Percentiles rank a stretch among this genome's conserved stretches.
Conservation (phyloP, 2,888 invertebrate genomes). For the Spilarctia lutea region DNA sequence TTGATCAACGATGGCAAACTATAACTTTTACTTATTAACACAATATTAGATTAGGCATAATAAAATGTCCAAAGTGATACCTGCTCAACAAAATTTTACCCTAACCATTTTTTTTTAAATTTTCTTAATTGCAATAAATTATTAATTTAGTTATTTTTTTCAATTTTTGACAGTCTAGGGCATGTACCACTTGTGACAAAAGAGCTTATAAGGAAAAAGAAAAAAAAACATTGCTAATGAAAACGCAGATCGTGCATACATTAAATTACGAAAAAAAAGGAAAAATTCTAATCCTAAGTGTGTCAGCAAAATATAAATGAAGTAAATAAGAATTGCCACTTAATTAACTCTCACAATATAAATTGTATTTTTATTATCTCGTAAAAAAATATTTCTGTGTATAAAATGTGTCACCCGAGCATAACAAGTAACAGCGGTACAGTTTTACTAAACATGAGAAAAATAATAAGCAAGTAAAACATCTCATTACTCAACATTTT, state of each 20-base stretch:
- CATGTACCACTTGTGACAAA: constrained; percentile 64
- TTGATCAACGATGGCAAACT: constrained; percentile 86
- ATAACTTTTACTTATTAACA: constrained; percentile 83
- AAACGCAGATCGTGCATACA: constrained; percentile 86
- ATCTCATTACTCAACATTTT: constrained; percentile 39
- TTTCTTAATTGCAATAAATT: constrained; percentile 54
- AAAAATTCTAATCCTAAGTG: constrained; percentile 76
- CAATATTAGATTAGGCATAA: constrained; percentile 81
- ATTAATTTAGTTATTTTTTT: constrained; percentile 69
- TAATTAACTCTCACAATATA: constrained; percentile 84
- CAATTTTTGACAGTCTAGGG: constrained; percentile 57
- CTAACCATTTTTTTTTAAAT: constrained; percentile 54
- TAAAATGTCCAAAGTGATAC: constrained; percentile 64
- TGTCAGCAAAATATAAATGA: constrained; percentile 86
- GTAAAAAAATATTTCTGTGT: constrained; percentile 86
- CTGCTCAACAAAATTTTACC: constrained; percentile 57
- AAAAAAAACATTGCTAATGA: constrained; percentile 76
- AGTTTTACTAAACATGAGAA: constrained; percentile 63
- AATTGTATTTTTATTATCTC: constrained; percentile 68
- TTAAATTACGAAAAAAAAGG: constrained; percentile 77
- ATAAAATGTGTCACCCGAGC: constrained; percentile 84
- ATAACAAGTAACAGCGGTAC: constrained; percentile 74
- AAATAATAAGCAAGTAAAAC: constrained; percentile 33
- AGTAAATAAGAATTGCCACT: constrained; percentile 85
- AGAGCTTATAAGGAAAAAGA: constrained; percentile 66